A percentile compares a stretch with the other conserved stretches of the same genome.
Evolutionary conservation across 2,797 vertebrate species (phyloP).

Genomic region (Syndactyla subalaris): DNA sequence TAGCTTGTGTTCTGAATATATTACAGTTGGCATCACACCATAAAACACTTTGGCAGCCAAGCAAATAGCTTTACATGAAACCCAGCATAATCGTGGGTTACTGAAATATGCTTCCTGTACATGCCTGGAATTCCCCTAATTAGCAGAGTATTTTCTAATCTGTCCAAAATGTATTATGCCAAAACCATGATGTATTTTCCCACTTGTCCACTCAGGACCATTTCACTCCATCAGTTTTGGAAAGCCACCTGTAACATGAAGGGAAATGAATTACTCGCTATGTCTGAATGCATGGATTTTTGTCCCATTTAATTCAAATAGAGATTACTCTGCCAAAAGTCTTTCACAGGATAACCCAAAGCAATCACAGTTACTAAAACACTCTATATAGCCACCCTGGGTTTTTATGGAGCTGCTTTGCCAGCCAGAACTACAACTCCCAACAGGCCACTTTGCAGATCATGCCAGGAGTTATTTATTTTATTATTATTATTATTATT

Average conservation of each 20-base stretch:
- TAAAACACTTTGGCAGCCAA: slow-evolving; percentile 66
- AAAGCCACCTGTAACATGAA: not conserved
- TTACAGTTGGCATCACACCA: slow-evolving; percentile 65
- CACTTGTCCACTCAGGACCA: not conserved
- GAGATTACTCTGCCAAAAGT: not conserved
- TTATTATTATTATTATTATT: not conserved
- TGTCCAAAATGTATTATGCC: not conserved
- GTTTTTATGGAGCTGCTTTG: not conserved
- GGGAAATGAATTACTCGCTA: not conserved
- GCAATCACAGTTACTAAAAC: not conserved
- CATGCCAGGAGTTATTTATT: fast-evolving
- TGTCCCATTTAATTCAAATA: not conserved
- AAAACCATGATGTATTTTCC: not conserved
- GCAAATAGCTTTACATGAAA: slow-evolving; percentile 67
- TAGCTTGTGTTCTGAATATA: slow-evolving; percentile 18
- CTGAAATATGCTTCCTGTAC: slow-evolving; percentile 74
- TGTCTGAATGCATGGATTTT: not conserved
- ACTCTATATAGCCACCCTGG: not conserved
- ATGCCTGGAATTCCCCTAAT: slow-evolving; percentile 87
- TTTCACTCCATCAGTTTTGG: not conserved
- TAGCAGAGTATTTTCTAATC: slow-evolving; percentile 79
- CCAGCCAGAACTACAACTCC: not conserved
- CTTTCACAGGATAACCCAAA: not conserved
- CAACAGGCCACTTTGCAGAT: not conserved
- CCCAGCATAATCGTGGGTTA: slow-evolving; percentile 11